Evolutionary conservation across 2,888 invertebrate species (phyloP).

Genomic region (Drosophila macrothrix): DNA sequence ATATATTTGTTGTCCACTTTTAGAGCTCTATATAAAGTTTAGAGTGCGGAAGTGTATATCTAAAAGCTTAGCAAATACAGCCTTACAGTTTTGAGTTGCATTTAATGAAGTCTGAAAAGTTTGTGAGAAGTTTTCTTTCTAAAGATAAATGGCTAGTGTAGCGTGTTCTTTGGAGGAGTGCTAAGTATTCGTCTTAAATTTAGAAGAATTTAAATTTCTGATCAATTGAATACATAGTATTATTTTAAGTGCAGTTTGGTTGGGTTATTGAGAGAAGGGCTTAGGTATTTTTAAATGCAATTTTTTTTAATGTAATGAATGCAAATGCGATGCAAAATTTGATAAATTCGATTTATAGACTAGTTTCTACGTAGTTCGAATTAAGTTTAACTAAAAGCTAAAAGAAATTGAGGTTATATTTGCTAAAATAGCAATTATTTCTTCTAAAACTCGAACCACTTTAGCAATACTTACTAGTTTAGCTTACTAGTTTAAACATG

Average conservation of each 20-base stretch:
- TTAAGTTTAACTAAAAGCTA: no score
- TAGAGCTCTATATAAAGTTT: background rate
- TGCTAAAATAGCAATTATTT: no score
- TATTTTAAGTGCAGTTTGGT: background rate
- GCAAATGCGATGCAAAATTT: no score
- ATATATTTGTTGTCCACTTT: background rate
- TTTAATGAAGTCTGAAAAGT: background rate
- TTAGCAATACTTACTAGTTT: background rate
- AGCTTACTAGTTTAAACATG: background rate
- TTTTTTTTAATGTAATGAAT: background rate
- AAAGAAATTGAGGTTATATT: no score
- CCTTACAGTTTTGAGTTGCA: background rate
- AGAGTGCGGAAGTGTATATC: background rate
- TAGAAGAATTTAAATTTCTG: background rate
- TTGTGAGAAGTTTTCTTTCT: background rate
- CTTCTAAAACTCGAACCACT: background rate
- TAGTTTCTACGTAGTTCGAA: no score
- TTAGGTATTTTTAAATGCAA: background rate
- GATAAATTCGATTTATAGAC: no score
- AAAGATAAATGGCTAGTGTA: background rate
- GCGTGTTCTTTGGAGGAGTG: background rate
- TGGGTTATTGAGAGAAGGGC: background rate
- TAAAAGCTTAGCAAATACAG: background rate
- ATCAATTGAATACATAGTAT: background rate
- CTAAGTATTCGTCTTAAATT: accelerated